Evolutionary conservation across 2,113 vertebrate species (phyloP), one percentile per base, ranked within the genome.

Genomic region (Corythornis vintsioides): DNA sequence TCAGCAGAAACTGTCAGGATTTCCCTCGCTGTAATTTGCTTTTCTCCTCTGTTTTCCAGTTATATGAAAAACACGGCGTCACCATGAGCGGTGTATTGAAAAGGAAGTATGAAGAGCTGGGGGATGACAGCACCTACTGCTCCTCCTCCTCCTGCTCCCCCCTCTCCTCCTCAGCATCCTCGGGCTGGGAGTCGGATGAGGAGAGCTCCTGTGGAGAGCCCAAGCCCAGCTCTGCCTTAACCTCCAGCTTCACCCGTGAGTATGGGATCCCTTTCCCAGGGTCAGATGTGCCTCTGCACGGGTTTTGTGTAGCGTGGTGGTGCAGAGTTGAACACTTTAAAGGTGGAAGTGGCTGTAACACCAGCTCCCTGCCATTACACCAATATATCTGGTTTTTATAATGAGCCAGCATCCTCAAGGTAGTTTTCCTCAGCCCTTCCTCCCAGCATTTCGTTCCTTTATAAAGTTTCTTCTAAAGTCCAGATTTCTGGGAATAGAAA

Each of bases 41-140:
- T 82, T 75, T 56, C n/a, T 50, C 35, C 42, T 61, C 83, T 76
- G 20, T 48, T 86, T 90, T 73, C 7, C 97, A 98, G 98, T 97
- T 97, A 90, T 96, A 98, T 96, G 90, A 97, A 76, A 92, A 66
- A 52, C 70, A 67, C 92, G 19, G 84, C 52, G 8, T 86, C 95
- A 95, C 97, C 98, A 99, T 99, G 99, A 98, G 98, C 12, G 98
- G 98, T 84, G 95, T 98, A 73, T 97, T 98, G 93, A 99, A 99
- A 98, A 98, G 99, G 97, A 99, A 99, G 97, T 99, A 98, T 26
- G 98, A 99, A 97, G 98, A 99, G 97, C 97, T 99, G 98, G 98
- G 98, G 66, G 98, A 98, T 94, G 98, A 99, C 95, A 97, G 97
- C 18, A 97, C 97, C 83, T 98, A 98, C 97, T 99, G 98, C 86